Conservation (phyloP, 1,140 invertebrate species). For the Neodiprion virginianus region DNA sequence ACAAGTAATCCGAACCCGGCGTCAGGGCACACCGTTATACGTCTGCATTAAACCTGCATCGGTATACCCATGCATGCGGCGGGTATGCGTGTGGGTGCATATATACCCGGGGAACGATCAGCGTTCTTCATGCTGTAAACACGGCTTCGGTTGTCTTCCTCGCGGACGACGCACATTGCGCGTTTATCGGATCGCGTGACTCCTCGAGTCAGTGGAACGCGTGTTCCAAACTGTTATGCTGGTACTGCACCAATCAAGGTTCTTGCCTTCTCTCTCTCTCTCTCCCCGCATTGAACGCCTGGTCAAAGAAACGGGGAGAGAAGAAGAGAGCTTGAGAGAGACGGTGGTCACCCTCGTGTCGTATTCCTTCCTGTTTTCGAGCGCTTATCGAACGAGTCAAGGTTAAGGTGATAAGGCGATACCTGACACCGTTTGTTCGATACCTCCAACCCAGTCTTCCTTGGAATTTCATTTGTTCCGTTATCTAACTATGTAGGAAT, state of each 20-base stretch:
- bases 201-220: background rate
- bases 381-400: slow-evolving; percentile 30
- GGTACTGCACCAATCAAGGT: background rate
- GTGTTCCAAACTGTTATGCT: background rate
- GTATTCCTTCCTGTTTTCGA: slow-evolving; percentile 31
- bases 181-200: slow-evolving; percentile 6
- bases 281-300: too few relatives aligned
- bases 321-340: too few relatives aligned
- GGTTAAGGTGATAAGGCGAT: slow-evolving; percentile 31
- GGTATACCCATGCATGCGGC: background rate
- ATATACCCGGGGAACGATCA: slow-evolving; percentile 19
- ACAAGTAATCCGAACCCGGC: slow-evolving; percentile 36
- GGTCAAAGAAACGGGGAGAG: too few relatives aligned
- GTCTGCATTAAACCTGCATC: background rate
- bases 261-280: background rate
- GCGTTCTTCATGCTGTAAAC: background rate
- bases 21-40: slow-evolving; percentile 23
- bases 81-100: slow-evolving; percentile 17
- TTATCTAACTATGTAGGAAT: too few relatives aligned
- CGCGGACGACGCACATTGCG: background rate
- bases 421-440: background rate
- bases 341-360: background rate
- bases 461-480: too few relatives aligned
- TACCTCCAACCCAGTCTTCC: too few relatives aligned
- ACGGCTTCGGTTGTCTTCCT: slow-evolving; percentile 3